Conservation (phyloP, 2,113 vertebrate genomes). For the Pelusios castaneus region DNA sequence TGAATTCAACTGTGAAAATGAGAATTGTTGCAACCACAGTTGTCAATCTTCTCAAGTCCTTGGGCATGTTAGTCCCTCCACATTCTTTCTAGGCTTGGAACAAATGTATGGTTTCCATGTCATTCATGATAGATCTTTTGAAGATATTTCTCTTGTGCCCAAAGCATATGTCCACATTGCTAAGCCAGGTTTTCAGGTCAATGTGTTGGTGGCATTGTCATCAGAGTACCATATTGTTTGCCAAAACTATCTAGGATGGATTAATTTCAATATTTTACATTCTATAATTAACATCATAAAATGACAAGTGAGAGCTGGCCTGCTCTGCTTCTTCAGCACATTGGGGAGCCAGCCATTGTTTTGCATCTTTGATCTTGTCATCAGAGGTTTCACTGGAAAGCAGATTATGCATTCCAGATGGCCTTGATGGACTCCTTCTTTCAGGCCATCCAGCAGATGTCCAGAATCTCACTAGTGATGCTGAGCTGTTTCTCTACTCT, state of each 20-base stretch:
- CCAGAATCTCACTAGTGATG: not conserved
- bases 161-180: not conserved
- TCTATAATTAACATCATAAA: not conserved
- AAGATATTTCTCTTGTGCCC: not conserved
- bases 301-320: not conserved
- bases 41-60: not conserved
- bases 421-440: not conserved
- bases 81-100: not conserved
- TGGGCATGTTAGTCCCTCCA: not conserved
- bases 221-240: not conserved
- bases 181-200: not conserved
- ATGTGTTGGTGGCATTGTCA: not conserved
- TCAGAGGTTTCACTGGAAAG: not conserved
- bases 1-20: not conserved
- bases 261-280: not conserved
- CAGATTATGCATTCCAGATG: not conserved
- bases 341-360: not conserved
- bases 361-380: not conserved
- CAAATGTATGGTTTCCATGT: slow-evolving; percentile 22
- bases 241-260: not conserved
- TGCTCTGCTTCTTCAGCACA: not conserved
- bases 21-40: not conserved
- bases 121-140: not conserved
- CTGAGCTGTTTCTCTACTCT: not conserved
- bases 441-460: not conserved